These are phyloP conservation scores for Phenganax subtilis DNA, from an alignment of 92 coral and sea anemone genomes.

Conservation along the genomic window DNA sequence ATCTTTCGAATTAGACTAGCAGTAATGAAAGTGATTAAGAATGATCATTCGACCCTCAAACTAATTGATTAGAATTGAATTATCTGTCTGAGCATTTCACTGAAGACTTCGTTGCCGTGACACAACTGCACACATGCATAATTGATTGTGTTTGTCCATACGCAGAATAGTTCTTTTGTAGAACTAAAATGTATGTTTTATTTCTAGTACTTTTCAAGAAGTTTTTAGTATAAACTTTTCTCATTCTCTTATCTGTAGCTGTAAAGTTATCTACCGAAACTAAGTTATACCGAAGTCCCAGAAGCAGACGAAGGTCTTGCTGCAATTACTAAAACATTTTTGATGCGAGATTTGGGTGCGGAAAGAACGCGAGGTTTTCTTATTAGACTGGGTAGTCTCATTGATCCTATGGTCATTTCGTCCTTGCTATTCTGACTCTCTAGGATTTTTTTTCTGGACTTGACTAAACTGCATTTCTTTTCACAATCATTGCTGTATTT, in stretches of 20 bases:
- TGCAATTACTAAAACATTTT: neutral
- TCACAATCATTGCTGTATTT: neutral
- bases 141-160: no score
- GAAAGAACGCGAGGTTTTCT: conserved; percentile 22
- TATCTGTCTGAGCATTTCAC: no score
- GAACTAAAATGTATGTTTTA: no score
- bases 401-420: neutral
- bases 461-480: neutral
- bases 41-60: no score
- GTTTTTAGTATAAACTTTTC: no score
- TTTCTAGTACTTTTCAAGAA: no score
- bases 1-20: neutral
- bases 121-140: no score
- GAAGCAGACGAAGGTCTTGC: conserved; percentile 31
- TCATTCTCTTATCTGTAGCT: neutral
- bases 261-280: neutral
- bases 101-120: no score
- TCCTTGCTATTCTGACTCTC: neutral
- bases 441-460: neutral
- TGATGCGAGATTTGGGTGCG: conserved; percentile 27
- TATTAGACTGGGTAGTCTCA: neutral
- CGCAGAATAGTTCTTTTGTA: no score
- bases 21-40: no score
- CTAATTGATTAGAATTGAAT: no score
- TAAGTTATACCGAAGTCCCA: neutral